Evolutionary conservation across 1,140 invertebrate genomes (phyloP).

Genomic region (Gryllus bimaculatus): DNA sequence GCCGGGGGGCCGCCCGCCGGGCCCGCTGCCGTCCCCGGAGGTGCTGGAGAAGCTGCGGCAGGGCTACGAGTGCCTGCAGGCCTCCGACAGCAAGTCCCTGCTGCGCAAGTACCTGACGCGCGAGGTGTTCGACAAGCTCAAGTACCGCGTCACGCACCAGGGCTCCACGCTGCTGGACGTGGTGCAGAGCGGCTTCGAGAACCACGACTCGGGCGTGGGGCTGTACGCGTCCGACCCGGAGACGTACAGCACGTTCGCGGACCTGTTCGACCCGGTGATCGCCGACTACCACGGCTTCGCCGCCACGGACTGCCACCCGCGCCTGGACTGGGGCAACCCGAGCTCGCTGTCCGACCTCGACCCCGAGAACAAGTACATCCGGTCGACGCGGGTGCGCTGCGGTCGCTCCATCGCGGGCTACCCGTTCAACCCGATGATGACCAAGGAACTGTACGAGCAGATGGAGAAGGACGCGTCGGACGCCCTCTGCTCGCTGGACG

Average conservation of each 20-base stretch:
- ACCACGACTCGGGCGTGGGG: constrained; percentile 52
- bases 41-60: constrained; percentile 35
- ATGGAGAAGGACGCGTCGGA: constrained; percentile 45
- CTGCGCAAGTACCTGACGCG: constrained; percentile 62
- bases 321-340: constrained; percentile 57
- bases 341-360: constrained; percentile 60
- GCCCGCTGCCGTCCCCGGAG: neutral
- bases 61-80: constrained; percentile 49
- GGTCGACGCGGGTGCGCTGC: constrained; percentile 65
- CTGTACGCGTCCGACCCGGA: constrained; percentile 66
- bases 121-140: constrained; percentile 52
- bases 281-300: constrained; percentile 64
- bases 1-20: too few species aligned
- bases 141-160: constrained; percentile 46
- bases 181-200: constrained; percentile 54
- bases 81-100: constrained; percentile 51
- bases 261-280: constrained; percentile 68
- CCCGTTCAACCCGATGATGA: constrained; percentile 67
- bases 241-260: constrained; percentile 54
- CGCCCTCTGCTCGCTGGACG: constrained; percentile 38
- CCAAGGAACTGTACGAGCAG: constrained; percentile 52
- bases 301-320: constrained; percentile 50
- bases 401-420: constrained; percentile 58
- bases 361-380: constrained; percentile 54
- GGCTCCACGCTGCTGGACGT: constrained; percentile 54